These are phyloP conservation scores for Natrix natrix DNA, from an alignment of 2,797 vertebrate species.

Conservation along the genomic window DNA sequence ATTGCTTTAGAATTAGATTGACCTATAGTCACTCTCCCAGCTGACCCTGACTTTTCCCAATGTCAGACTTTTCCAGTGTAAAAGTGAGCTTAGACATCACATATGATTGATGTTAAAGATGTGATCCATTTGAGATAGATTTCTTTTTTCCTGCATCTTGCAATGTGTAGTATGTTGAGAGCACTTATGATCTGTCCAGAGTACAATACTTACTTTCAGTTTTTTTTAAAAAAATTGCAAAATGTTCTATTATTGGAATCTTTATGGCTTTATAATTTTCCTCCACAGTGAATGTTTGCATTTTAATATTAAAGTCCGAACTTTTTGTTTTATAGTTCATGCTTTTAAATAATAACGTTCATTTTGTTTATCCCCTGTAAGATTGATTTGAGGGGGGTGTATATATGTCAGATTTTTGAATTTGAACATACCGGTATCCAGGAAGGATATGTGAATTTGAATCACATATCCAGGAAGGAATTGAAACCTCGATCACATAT, in stretches of 20 bases:
- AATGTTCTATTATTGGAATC: background rate
- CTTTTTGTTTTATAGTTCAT: background rate
- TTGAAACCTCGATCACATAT: background rate
- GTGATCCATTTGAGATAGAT: background rate
- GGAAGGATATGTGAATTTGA: no score
- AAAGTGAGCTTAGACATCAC: background rate
- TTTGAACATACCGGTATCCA: no score
- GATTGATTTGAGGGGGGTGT: no score
- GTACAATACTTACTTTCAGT: background rate
- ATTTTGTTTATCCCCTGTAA: no score
- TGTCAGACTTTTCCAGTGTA: background rate
- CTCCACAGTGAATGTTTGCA: background rate
- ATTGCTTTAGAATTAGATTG: background rate
- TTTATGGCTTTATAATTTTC: background rate
- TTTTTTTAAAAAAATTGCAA: background rate
- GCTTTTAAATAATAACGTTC: background rate
- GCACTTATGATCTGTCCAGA: background rate
- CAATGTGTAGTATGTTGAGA: background rate
- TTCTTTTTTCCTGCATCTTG: background rate
- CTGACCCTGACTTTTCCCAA: background rate
- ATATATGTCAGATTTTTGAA: no score
- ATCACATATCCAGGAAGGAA: no score
- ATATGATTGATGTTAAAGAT: background rate
- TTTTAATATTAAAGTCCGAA: background rate
- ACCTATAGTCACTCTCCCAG: background rate